Evolutionary conservation across 37 sponge, comb jelly and placozoan species (phyloP), one percentile per base, ranked within the genome.

Genomic region (Eunapius fragilis): DNA sequence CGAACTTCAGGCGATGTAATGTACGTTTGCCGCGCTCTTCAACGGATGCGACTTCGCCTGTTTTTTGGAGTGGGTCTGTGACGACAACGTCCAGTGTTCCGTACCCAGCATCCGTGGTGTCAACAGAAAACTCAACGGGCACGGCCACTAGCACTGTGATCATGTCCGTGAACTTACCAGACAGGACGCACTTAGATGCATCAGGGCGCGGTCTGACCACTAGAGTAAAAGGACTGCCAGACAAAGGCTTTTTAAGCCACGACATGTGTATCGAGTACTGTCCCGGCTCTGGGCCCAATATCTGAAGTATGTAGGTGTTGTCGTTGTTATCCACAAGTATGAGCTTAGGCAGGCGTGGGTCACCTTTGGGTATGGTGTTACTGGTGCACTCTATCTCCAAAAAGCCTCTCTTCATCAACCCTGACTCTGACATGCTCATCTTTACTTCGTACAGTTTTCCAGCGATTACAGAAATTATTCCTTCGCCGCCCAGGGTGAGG

Each of bases 161-260:
- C 47, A 13, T 26, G 32, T 81, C 72, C 14, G 73, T 33, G 69
- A 87, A 77, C 6, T 75, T 41, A 23, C 83, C 91, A 37, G 85
- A 84, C 3, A 85, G 71, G 31, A 26, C 58, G 49, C 94, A 85
- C 37, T 93, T 96, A 26, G 71, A 35, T 2, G 91, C 87, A 68
- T 93, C 72, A 25, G 96, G 94, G 25, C 81, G 91, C 23, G 90
- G 88, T 25, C 74, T 82, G 27, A 89, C 83, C 14, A 37, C 12
- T 36, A 95, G 84, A 68, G 74, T 83, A 76, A 93, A 88, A 5
- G 95, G 95, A 81, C 87, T 86, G 37, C 89, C 93, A 23, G 67
- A 23, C 13, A 95, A 80, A 6, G 69, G 82, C 45, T 75, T 84
- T 58, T 84, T 70, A 69, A n/a, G 71, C 58, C 14, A 58, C 6